phyloP scores from a whole-genome alignment of 2,888 invertebrate species.

The Oscheius sp. region DNA sequence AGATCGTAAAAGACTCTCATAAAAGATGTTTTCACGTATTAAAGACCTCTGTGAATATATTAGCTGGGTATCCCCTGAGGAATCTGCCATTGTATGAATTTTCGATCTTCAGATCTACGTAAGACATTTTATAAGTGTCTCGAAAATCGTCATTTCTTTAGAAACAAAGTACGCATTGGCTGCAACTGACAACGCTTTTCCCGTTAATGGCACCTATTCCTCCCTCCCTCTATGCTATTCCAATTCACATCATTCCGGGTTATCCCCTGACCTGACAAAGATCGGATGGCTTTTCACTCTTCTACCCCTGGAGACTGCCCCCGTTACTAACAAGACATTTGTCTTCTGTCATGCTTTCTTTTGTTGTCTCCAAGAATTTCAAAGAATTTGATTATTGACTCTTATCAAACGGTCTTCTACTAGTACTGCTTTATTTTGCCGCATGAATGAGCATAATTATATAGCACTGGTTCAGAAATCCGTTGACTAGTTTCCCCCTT shows the following conservation, averaged over 20 bases:
- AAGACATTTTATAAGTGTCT: no score
- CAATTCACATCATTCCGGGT: background rate
- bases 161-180: constrained; percentile 19
- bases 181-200: constrained; percentile 29
- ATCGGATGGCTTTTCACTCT: background rate
- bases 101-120: no score
- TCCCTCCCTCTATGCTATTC: constrained; percentile 1
- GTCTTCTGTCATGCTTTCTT: constrained; percentile 7
- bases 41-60: no score
- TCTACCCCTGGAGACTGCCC: background rate
- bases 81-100: no score
- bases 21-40: no score
- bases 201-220: constrained; percentile 24
- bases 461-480: background rate
- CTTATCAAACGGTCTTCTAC: no score
- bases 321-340: constrained; percentile 1
- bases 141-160: constrained; percentile 18
- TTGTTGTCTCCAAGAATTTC: background rate
- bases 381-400: no score
- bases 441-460: constrained; percentile 21
- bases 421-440: background rate
- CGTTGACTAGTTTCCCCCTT: no score
- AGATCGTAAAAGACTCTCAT: no score
- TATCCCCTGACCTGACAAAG: background rate
- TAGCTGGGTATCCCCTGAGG: no score